Evolutionary conservation across 2,113 vertebrate genomes (phyloP).

Genomic region (Podarcis muralis): DNA sequence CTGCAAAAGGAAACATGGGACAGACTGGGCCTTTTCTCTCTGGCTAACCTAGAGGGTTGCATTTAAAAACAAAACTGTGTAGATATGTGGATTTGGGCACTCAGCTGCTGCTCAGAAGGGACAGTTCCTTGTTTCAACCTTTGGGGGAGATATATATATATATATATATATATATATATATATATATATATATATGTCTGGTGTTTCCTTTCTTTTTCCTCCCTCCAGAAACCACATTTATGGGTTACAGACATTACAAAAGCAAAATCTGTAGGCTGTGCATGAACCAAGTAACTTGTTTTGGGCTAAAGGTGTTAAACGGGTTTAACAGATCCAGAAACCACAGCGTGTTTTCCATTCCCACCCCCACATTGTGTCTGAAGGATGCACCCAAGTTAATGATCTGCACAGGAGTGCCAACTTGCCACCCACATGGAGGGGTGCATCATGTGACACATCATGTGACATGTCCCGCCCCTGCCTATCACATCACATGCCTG

Average conservation of each 20-base stretch:
- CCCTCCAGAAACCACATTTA: neutral
- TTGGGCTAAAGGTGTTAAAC: too few species aligned
- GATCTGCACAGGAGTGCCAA: too few species aligned
- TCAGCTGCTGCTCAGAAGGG: neutral
- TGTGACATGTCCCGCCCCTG: too few species aligned
- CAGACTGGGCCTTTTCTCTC: neutral
- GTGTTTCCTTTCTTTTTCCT: neutral
- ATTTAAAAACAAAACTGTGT: neutral
- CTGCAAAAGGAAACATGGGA: neutral
- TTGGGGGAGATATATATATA: too few species aligned
- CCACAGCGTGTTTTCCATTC: neutral
- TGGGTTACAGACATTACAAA: too few species aligned
- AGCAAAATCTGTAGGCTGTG: neutral
- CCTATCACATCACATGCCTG: too few species aligned
- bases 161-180: too few species aligned
- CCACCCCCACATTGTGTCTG: neutral
- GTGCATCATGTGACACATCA: too few species aligned
- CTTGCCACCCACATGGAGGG: too few species aligned
- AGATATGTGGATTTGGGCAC: neutral
- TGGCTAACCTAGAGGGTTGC: neutral
- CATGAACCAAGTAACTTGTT: neutral
- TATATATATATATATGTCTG: neutral
- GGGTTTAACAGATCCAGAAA: neutral
- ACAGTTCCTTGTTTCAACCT: neutral
- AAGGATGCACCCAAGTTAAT: too few species aligned